Conservation (phyloP, 2,113 vertebrate species). For the Microtus ochrogaster region DNA sequence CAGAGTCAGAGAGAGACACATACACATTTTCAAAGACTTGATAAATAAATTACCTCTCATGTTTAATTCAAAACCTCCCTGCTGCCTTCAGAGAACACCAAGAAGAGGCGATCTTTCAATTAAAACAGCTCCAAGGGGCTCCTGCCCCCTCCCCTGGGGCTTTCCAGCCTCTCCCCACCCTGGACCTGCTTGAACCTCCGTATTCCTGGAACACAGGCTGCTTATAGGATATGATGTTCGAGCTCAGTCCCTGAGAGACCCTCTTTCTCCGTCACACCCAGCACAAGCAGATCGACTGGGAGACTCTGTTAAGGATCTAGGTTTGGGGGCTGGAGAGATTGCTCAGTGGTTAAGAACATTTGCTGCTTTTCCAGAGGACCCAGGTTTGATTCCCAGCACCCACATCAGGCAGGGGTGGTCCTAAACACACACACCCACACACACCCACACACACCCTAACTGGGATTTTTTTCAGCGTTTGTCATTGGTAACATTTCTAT, state of each 20-base stretch:
- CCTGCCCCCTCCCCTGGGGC: not conserved
- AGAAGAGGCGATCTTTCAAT: conserved; percentile 73
- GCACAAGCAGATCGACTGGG: not conserved
- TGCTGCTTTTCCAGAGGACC: not conserved
- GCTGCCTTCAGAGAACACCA: conserved; percentile 75
- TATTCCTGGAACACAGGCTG: not conserved
- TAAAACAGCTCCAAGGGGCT: conserved; percentile 75
- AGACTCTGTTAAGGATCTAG: not conserved
- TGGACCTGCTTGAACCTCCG: not conserved
- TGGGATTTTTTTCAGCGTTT: not conserved
- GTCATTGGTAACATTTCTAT: not conserved
- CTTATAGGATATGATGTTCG: fast-evolving
- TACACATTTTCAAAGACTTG: conserved; percentile 79
- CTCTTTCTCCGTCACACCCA: not conserved
- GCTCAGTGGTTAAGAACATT: not conserved
- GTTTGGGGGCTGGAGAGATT: not conserved
- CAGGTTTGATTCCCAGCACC: not conserved
- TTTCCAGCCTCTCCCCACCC: not conserved
- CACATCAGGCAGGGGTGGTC: not conserved
- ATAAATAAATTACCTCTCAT: conserved; percentile 88
- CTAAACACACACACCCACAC: not conserved
- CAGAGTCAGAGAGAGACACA: conserved; percentile 19
- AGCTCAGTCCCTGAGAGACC: not conserved
- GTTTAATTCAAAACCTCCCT: conserved; percentile 84
- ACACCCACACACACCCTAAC: not conserved